Conservation (phyloP, 2,797 vertebrate genomes). For the Melanotaenia parkinsoni region DNA sequence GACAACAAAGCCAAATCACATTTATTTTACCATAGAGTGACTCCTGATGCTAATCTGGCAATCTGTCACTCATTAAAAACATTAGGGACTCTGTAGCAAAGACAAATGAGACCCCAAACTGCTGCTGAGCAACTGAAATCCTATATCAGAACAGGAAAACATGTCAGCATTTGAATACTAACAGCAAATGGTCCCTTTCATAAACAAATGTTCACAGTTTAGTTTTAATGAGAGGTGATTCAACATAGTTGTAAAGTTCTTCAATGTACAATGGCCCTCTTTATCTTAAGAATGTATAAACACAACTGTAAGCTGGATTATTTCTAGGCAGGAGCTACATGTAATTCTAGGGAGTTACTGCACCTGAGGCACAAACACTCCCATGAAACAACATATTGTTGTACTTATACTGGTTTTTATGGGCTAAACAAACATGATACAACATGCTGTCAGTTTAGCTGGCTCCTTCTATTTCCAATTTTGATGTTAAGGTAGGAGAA, state of each 20-base stretch:
- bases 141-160: neutral
- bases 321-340: neutral
- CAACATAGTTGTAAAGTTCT: neutral
- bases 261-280: neutral
- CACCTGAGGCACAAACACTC: neutral
- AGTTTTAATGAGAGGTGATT: neutral
- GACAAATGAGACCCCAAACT: neutral
- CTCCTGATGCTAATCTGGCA: no score
- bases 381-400: slow-evolving; percentile 5
- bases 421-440: neutral
- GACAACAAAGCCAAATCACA: no score
- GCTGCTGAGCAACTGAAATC: neutral
- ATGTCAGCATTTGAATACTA: neutral
- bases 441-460: neutral
- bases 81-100: neutral
- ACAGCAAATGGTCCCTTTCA: neutral
- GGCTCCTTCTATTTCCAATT: neutral
- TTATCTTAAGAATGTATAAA: neutral
- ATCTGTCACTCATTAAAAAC: neutral
- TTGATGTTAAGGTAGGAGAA: neutral
- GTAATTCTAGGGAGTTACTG: neutral
- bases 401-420: slow-evolving; percentile 2
- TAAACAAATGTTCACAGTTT: neutral
- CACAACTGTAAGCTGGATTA: neutral
- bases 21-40: no score